A percentile compares a stretch with the other conserved stretches of the same genome.
phyloP scores from a whole-genome alignment of 2,113 vertebrate genomes.

The Rhipidura dahli region DNA sequence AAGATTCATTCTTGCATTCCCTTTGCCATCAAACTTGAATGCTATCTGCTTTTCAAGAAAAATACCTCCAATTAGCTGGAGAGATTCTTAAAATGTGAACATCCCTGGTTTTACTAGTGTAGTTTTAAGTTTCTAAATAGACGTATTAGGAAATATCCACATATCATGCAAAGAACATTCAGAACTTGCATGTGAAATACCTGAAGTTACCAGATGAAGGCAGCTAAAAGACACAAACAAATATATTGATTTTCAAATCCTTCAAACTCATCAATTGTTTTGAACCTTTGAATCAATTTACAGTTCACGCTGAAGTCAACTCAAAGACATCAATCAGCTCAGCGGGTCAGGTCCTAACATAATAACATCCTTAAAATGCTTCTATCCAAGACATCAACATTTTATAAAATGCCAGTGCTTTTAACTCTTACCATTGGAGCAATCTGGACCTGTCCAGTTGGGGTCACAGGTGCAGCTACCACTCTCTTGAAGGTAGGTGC shows the following conservation, averaged over 20 bases:
- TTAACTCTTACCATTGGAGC: slow-evolving; percentile 86
- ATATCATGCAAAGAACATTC: not conserved
- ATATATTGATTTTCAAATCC: not conserved
- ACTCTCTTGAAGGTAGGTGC: slow-evolving; percentile 89
- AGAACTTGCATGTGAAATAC: not conserved
- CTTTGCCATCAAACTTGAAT: not conserved
- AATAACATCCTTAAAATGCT: not conserved
- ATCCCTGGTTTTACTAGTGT: not conserved
- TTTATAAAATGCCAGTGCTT: not conserved
- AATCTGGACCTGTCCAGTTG: slow-evolving; percentile 94
- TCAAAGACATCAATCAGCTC: not conserved
- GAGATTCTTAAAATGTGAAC: not conserved
- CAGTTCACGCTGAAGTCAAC: not conserved
- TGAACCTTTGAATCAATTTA: not conserved
- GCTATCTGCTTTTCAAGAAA: not conserved
- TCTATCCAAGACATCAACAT: not conserved
- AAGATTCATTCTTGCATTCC: not conserved
- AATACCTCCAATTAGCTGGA: not conserved
- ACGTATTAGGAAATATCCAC: not conserved
- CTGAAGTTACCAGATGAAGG: not conserved
- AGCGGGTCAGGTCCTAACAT: not conserved
- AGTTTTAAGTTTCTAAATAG: not conserved
- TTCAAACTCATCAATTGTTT: not conserved
- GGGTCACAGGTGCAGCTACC: slow-evolving; percentile 90
- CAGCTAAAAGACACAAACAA: not conserved